phyloP scores from a whole-genome alignment of 2,113 vertebrate species.

The Scophthalmus maximus region DNA sequence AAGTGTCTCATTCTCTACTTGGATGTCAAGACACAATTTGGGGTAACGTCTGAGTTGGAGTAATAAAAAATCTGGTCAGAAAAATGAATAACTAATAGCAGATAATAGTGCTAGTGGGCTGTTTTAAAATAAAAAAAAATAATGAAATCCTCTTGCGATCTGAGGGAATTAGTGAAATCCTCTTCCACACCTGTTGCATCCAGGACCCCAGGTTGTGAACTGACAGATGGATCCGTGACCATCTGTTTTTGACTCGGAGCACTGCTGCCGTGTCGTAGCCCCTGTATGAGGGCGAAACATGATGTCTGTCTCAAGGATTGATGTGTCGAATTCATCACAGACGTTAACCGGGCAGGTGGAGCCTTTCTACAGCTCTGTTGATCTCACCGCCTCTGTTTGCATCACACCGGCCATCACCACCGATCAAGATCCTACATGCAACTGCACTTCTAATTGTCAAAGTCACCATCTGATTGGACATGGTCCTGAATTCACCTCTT shows the following conservation, averaged over 20 bases:
- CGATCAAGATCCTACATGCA: slow-evolving; percentile 10
- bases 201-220: slow-evolving; percentile 1
- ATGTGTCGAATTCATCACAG: neutral
- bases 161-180: neutral
- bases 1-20: too few species aligned
- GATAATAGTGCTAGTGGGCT: too few species aligned
- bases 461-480: too few species aligned
- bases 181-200: neutral
- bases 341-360: neutral
- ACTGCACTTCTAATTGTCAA: too few species aligned
- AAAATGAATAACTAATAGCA: too few species aligned
- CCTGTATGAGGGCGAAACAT: neutral
- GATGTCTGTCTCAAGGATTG: neutral
- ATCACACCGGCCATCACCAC: too few species aligned
- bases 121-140: too few species aligned
- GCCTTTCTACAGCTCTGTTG: neutral
- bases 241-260: slow-evolving; percentile 21
- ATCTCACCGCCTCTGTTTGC: neutral
- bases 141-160: too few species aligned
- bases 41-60: too few species aligned
- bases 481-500: too few species aligned
- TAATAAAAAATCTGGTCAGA: too few species aligned
- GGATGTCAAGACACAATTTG: too few species aligned
- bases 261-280: neutral
- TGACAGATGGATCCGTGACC: slow-evolving; percentile 13